Evolutionary conservation across 64 coral and sea anemone genomes (phyloP).

Genomic region (Montipora foliosa): DNA sequence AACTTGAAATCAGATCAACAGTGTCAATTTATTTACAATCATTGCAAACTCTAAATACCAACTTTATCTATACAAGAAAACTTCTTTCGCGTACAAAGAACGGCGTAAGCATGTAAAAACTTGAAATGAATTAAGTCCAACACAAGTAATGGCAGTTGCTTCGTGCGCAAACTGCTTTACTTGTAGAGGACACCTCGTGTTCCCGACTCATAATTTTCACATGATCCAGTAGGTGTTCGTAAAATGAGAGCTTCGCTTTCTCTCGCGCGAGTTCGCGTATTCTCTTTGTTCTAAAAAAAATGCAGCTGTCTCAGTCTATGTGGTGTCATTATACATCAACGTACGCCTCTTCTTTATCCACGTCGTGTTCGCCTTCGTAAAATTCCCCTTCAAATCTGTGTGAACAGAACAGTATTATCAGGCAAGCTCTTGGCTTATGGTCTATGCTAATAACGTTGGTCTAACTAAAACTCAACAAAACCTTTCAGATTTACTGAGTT

Average conservation of each 20-base stretch:
- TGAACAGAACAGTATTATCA: not conserved
- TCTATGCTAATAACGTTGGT: no score
- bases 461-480: no score
- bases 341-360: constrained; percentile 79
- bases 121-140: not conserved
- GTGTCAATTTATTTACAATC: not conserved
- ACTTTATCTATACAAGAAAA: not conserved
- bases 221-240: no score
- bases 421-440: no score
- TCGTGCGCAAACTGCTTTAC: not conserved
- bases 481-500: no score
- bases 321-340: constrained; percentile 66
- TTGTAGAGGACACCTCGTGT: no score
- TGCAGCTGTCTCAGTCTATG: not conserved
- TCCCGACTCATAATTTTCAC: no score
- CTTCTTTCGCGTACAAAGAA: not conserved
- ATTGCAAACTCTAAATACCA: not conserved
- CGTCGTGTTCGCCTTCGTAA: constrained; percentile 91
- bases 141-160: not conserved
- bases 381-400: constrained; percentile 86
- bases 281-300: not conserved
- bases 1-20: not conserved
- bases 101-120: not conserved
- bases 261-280: not conserved
- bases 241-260: not conserved